Evolutionary conservation across 2,797 vertebrate species (phyloP), one percentile per base, ranked within the genome.

Genomic region (Bovichtus variegatus): DNA sequence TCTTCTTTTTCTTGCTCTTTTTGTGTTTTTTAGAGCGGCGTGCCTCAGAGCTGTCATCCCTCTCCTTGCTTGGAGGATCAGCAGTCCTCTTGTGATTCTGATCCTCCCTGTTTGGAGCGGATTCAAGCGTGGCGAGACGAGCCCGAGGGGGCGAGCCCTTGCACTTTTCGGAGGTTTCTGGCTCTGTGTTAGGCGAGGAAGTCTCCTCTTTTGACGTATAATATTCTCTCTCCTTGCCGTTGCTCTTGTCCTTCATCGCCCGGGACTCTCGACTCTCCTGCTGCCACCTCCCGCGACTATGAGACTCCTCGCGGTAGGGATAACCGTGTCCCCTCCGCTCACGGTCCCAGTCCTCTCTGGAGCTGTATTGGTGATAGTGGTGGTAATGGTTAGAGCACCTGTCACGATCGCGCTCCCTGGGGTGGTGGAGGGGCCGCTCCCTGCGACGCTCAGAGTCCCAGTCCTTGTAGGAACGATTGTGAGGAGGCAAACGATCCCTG

Each of bases 1-100:
- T 97, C 89, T 97, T 97, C 89, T 97, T 98, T 89, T 98, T 98
- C 95, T 98, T 99, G 55, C 95, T 96, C 74, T 97, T 99, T 82
- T 97, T 98, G 80, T 94, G 95, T 93, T 97, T 98, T 85, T 95
- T 97, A 2, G 36, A 89, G 80, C 77, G 91, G 31, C 85, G 90
- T 36, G 93, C 93, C 23, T 95, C 95, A 0, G 79, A 68, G 46
- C 88, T 69, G 12, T 73, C 83, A 0, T 89, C 85, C 12, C 74
- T 74, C 36, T 93, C 94, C n/a, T 80, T 89, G 51, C 71, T 84
- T n/a, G 6, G 23, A n/a, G 38, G 6, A 43, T 57, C 78, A 1
- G 18, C 7, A 15, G 85, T 74, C 76, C 90, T 95, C 83, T 80
- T 95, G 40, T 94, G 54, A 70, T 81, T 95, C 0, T 61, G 0